Evolutionary conservation across 2,113 vertebrate species (phyloP), one percentile per base, ranked within the genome.

Genomic region (Bufo bufo): DNA sequence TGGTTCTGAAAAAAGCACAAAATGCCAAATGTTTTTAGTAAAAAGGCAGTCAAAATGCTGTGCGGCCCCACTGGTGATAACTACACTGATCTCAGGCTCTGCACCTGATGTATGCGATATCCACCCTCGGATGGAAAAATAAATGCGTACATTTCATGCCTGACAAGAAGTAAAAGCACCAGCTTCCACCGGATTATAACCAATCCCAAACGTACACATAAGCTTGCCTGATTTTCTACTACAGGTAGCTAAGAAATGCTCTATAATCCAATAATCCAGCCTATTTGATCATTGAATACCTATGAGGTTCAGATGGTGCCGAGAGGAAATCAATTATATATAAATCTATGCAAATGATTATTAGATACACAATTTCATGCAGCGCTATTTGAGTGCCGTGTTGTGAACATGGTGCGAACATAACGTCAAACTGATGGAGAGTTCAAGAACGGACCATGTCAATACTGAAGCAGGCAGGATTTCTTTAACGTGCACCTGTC

Each of bases 1-100:
- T 47, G 94, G 93, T 87, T 99, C 97, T 99, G 92, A 9, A 94
- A 84, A 23, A 19, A 72, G 23, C 33, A 85, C 20, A 14, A 77
- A 79, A 74, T 8, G 4, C 5, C 78, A 66, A 20, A n/a, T n/a
- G 8, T 8, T 58, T 63, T 77, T 72, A 85, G 71, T 59, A 33
- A 80, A 43, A 77, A 54, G 3, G 2, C 50, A 12, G 75, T 20
- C 6, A 50, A 77, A 50, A 20, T 52, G 11, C 14, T 6, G 20
- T 82, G 61, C 80, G 47, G 59, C 16, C 14, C 9, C 5, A 82
- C 20, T 56, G 77, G 8, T 7, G 54, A 16, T 33, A 4, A n/a
- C 43, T 5, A 1, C 49, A 33, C n/a, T 56, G 50, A 80, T 80
- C 20, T 43, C 14, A 16, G 4, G 54, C 8, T 56, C n/a, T 33